Conservation (phyloP, 2,797 vertebrate genomes). For the Tokudaia tokunoshimensis region DNA sequence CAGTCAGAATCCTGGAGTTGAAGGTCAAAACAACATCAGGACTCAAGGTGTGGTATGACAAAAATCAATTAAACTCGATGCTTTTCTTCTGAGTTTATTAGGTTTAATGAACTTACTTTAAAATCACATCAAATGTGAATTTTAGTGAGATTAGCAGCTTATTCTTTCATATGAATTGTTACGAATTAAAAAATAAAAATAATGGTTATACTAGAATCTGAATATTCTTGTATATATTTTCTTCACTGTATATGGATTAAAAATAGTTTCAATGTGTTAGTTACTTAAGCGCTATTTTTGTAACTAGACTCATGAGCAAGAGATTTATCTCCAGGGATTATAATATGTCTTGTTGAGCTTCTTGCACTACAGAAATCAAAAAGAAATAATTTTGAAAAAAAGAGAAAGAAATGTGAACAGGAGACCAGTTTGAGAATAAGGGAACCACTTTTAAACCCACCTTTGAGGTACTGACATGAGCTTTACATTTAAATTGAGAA, state of each 20-base stretch:
- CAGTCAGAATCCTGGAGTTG: constrained; percentile 54
- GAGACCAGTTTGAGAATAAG: neutral
- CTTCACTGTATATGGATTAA: neutral
- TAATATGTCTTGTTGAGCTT: neutral
- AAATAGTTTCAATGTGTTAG: neutral
- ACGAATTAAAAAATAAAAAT: neutral
- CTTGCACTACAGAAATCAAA: neutral
- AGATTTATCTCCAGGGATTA: neutral
- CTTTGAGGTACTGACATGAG: neutral
- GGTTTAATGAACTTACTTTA: neutral
- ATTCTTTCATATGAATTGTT: neutral
- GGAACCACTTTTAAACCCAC: neutral
- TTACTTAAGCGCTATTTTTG: neutral
- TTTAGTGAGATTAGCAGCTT: neutral
- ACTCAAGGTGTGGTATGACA: constrained; percentile 65
- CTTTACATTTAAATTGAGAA: neutral
- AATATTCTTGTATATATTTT: neutral
- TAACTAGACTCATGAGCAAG: neutral
- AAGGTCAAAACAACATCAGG: constrained; percentile 68
- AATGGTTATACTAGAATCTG: neutral
- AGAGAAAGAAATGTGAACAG: neutral
- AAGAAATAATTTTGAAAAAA: neutral
- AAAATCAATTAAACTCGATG: constrained; percentile 68
- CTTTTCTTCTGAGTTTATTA: constrained; percentile 64
- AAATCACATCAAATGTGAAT: neutral